Conservation (phyloP, 2,113 vertebrate species). For the Hypocryptadius cinnamomeus region DNA sequence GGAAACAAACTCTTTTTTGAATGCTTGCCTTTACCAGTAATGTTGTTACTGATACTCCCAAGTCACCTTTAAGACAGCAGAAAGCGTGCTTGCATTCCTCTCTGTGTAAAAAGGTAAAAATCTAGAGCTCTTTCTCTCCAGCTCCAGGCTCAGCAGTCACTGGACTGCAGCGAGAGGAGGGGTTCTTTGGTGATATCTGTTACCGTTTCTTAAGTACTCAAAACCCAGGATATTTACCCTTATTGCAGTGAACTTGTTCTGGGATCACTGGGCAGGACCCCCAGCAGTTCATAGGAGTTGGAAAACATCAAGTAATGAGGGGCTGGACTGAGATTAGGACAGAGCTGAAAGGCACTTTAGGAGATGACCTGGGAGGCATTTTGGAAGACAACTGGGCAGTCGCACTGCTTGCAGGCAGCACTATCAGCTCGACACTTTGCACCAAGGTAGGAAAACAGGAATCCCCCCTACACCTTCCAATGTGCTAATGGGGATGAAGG, state of each 20-base stretch:
- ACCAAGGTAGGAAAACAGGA: not conserved
- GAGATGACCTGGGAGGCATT: not conserved
- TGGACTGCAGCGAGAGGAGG: not conserved
- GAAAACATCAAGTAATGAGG: not conserved
- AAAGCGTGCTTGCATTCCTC: not conserved
- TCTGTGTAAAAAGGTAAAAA: not conserved
- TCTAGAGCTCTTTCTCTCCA: not conserved
- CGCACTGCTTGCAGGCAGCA: not conserved
- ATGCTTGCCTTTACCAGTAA: not conserved
- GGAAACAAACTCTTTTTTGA: not conserved
- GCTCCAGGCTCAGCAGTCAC: not conserved
- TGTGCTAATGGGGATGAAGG: not conserved
- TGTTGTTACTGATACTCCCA: not conserved
- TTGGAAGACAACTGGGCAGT: not conserved
- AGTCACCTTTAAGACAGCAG: not conserved
- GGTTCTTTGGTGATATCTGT: not conserved
- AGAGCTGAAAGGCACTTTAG: not conserved
- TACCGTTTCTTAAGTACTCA: not conserved
- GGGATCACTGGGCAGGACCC: accelerated
- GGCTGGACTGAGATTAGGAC: not conserved
- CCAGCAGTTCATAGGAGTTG: not conserved
- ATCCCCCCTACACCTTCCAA: not conserved
- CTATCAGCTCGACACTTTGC: not conserved
- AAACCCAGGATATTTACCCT: not conserved
- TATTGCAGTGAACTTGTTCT: not conserved